Percentiles rank a stretch among this genome's conserved stretches.
Evolutionary conservation across 2,888 invertebrate genomes (phyloP).

Genomic region (Allygus modestus): DNA sequence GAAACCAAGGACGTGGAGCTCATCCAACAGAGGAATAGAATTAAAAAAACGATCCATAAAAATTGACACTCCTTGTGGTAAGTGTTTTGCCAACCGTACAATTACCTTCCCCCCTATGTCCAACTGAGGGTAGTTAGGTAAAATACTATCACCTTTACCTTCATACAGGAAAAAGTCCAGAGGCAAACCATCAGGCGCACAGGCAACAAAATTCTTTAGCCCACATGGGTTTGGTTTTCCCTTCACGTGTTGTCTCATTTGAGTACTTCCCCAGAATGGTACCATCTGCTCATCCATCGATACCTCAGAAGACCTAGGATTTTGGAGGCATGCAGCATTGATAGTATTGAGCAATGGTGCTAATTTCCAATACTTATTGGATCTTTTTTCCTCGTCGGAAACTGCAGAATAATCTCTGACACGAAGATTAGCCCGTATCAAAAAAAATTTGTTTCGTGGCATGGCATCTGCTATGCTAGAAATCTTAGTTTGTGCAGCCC

Average conservation of each 20-base stretch:
- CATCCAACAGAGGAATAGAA: slow-evolving; percentile 7
- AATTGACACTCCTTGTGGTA: slow-evolving; percentile 55
- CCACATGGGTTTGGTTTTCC: slow-evolving; percentile 71
- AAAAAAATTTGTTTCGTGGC: slow-evolving; percentile 47
- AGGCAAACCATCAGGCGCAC: slow-evolving; percentile 69
- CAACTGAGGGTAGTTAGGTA: background rate
- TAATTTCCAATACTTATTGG: slow-evolving; percentile 53
- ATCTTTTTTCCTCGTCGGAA: slow-evolving; percentile 23
- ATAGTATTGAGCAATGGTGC: slow-evolving; percentile 10
- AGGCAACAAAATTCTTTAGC: slow-evolving; percentile 62
- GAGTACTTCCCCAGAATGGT: slow-evolving; percentile 70
- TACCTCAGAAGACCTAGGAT: slow-evolving; percentile 65
- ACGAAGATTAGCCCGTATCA: slow-evolving; percentile 23
- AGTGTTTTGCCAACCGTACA: slow-evolving; percentile 58
- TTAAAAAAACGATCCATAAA: slow-evolving; percentile 64
- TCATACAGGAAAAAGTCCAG: slow-evolving; percentile 71
- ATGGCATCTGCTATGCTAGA: slow-evolving; percentile 17
- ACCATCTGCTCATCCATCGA: slow-evolving; percentile 71
- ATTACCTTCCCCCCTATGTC: slow-evolving; percentile 44
- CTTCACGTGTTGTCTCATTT: slow-evolving; percentile 67
- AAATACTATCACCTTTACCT: slow-evolving; percentile 66
- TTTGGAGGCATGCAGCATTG: background rate
- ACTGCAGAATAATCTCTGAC: slow-evolving; percentile 23
- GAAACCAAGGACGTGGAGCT: slow-evolving; percentile 7
- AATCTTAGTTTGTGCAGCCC: slow-evolving; percentile 36